Evolutionary conservation across 2,113 vertebrate genomes (phyloP).

Genomic region (Ammodytes marinus): DNA sequence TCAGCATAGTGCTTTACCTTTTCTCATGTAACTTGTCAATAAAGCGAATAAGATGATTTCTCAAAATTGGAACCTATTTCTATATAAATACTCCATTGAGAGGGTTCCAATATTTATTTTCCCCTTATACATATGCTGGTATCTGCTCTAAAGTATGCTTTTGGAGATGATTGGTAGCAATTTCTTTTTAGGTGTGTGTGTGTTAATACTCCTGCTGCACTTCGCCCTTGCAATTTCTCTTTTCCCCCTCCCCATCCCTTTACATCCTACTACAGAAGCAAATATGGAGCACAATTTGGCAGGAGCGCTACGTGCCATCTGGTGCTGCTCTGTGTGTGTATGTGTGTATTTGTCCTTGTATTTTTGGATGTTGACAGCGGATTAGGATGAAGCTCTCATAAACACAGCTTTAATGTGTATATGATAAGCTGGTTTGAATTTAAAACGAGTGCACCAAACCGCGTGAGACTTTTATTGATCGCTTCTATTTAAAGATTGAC

Average conservation of each 20-base stretch:
- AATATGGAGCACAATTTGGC: conserved; percentile 64
- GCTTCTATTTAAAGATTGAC: neutral
- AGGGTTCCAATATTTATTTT: neutral
- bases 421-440: conserved; percentile 22
- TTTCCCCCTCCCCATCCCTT: conserved; percentile 6
- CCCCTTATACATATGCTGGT: neutral
- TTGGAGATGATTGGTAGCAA: neutral
- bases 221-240: neutral
- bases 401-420: conserved; percentile 24
- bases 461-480: conserved; percentile 20
- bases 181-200: neutral
- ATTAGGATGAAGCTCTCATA: conserved; percentile 45
- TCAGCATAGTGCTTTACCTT: neutral
- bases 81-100: neutral
- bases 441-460: neutral
- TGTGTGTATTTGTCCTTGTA: conserved; percentile 42
- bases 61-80: neutral
- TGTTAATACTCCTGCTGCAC: neutral
- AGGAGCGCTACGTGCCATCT: conserved; percentile 61
- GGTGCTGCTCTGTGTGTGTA: conserved; percentile 49
- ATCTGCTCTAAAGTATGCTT: neutral
- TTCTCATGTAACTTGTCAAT: neutral
- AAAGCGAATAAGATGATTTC: neutral
- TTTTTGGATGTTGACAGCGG: conserved; percentile 59
- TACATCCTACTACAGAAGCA: conserved; percentile 47